These are phyloP conservation scores for Neodiprion pinetum DNA, from an alignment of 1,140 invertebrate species.

Conservation along the genomic window DNA sequence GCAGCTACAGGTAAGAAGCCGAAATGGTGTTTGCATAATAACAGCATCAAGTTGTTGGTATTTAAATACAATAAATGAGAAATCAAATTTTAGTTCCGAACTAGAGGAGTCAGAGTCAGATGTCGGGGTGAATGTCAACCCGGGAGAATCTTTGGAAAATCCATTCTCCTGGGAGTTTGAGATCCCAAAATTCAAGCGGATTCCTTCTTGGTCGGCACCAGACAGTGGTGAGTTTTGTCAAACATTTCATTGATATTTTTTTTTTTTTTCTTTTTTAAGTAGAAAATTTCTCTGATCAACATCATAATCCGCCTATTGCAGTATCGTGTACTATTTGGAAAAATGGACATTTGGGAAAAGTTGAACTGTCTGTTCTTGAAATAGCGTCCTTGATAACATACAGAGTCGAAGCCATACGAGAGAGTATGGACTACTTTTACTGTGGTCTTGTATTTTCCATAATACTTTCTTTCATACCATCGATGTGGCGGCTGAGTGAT, in stretches of 20 bases:
- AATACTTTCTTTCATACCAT: constrained; percentile 65
- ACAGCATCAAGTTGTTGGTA: background rate
- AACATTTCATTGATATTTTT: background rate
- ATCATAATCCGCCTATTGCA: constrained; percentile 53
- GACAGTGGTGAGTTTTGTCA: constrained; percentile 73
- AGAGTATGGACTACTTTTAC: constrained; percentile 85
- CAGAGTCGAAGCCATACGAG: constrained; percentile 83
- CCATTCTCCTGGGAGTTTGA: constrained; percentile 76
- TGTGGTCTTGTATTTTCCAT: constrained; percentile 68
- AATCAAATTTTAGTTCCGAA: constrained; percentile 67
- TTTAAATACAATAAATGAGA: background rate
- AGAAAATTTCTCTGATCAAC: background rate
- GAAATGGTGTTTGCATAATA: constrained; percentile 41
- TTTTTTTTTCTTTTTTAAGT: background rate
- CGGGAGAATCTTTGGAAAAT: constrained; percentile 64
- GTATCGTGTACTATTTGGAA: constrained; percentile 97
- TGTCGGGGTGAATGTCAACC: constrained; percentile 59
- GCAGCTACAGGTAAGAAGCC: constrained; percentile 70
- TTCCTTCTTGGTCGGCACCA: constrained; percentile 69
- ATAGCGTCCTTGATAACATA: constrained; percentile 93
- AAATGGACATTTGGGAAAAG: constrained; percentile 85
- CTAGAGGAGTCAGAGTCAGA: constrained; percentile 68
- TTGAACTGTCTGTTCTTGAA: constrained; percentile 90
- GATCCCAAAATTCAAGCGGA: constrained; percentile 74
- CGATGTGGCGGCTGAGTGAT: constrained; percentile 65